Evolutionary conservation across 2,888 invertebrate species (phyloP), one percentile per base, ranked within the genome.

Genomic region (Tricholauxania praeusta): DNA sequence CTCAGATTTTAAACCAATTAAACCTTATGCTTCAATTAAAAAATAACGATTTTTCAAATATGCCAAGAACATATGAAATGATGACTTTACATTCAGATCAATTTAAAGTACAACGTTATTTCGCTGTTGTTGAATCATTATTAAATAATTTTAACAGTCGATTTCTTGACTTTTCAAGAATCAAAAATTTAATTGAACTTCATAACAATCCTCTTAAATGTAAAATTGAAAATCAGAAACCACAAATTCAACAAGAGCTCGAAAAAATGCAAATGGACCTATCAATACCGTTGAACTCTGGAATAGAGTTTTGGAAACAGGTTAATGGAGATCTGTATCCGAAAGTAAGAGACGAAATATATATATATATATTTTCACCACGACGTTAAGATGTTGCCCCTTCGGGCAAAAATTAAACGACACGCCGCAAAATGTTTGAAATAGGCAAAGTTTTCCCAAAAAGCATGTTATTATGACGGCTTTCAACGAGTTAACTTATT

Each of bases 171-270:
- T 60, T 59, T 60, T 19, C 60, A 3, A 17, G 10, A 19, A 60
- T 60, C 3, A 32, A 60, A 60, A 22, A 22, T 28, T 60, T 17
- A 12, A 32, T 60, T 60, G 28, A 60, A 19, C 60, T 60, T 22
- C 28, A 60, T n/a, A 28, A 60, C 17, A 60, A 60, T 15, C 60
- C 60, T n/a, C 28, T 60, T 22, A 14, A 12, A 22, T 60, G 60
- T 39, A 12, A 22, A 15, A 22, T 60, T n/a, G 28, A 12, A n/a
- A 7, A 60, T 32, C 39, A 60, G 15, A 22, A n/a, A 14, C 32
- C 17, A 60, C 14, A 60, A 22, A 15, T 60, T 10, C 60, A 60
- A 15, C 7, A 17, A 19, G 2, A 60, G 28, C 32, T 60, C 12
- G n/a, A 14, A 28, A 39, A 32, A 12, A 22, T 60, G 60, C 17